phyloP scores from a whole-genome alignment of 2,113 vertebrate genomes.

The Rostratula benghalensis region DNA sequence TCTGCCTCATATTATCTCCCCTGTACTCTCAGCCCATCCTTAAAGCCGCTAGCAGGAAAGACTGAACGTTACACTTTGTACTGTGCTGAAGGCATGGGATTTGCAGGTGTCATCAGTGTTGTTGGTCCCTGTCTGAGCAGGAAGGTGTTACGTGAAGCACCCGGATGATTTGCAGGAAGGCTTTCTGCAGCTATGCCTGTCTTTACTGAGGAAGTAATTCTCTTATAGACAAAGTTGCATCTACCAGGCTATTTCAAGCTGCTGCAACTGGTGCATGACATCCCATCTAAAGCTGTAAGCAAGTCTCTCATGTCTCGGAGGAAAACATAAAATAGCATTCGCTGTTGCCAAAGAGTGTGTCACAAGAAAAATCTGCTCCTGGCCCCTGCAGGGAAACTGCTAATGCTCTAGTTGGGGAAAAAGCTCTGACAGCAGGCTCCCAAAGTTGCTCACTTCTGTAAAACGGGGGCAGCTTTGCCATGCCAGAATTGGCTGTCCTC shows the following conservation, averaged over 20 bases:
- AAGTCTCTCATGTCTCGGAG: not conserved
- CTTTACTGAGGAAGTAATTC: not conserved
- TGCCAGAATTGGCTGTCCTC: not conserved
- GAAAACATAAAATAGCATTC: slow-evolving; percentile 20
- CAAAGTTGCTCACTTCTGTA: not conserved
- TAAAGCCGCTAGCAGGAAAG: not conserved
- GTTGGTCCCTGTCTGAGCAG: not conserved
- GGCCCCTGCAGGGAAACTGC: not conserved
- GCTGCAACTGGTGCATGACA: not conserved
- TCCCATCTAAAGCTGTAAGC: not conserved
- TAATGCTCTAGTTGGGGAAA: not conserved
- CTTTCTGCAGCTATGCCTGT: not conserved
- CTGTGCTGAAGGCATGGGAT: not conserved
- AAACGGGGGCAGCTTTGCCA: not conserved
- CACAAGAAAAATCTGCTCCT: slow-evolving; percentile 14
- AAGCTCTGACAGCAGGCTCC: not conserved
- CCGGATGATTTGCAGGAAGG: not conserved
- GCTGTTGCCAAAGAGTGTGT: not conserved
- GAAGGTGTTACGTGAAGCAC: not conserved
- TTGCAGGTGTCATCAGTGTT: not conserved
- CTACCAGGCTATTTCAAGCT: not conserved
- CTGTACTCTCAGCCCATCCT: not conserved
- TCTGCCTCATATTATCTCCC: not conserved
- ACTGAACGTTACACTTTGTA: not conserved
- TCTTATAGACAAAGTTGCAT: not conserved